Percentiles rank a stretch among this genome's conserved stretches.
phyloP scores from a whole-genome alignment of 1,140 invertebrate species.

The Tetramorium parvispinum region DNA sequence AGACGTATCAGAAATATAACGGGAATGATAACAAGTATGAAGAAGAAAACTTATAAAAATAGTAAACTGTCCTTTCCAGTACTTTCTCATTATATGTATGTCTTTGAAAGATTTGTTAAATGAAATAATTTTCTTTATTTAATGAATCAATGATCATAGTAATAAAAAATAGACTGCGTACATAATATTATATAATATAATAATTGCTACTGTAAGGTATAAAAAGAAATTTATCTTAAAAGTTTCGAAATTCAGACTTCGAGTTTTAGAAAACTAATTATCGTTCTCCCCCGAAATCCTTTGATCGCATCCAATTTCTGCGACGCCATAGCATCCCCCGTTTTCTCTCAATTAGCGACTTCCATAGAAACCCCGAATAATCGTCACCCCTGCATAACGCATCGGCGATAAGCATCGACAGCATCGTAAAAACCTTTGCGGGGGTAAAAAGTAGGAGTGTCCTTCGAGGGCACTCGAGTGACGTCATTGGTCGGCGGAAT shows the following conservation, averaged over 20 bases:
- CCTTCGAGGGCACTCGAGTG: conserved; percentile 62
- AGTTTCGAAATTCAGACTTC: neutral
- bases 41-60: conserved; percentile 9
- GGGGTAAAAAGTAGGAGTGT: conserved; percentile 75
- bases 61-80: neutral
- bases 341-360: conserved; percentile 64
- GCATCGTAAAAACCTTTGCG: conserved; percentile 35
- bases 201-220: neutral
- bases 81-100: neutral
- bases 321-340: conserved; percentile 29
- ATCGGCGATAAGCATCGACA: conserved; percentile 67
- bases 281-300: neutral
- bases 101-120: neutral
- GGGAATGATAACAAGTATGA: conserved; percentile 27
- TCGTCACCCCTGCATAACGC: conserved; percentile 60
- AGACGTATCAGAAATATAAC: conserved; percentile 36
- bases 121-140: neutral
- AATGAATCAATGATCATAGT: neutral
- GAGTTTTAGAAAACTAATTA: neutral
- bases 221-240: neutral
- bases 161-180: neutral
- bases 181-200: neutral
- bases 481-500: conserved; percentile 69
- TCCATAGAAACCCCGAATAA: conserved; percentile 41
- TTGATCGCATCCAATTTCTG: conserved; percentile 7